Evolutionary conservation across 2,797 vertebrate species (phyloP), one percentile per base, ranked within the genome.

Genomic region (Tangara arthus): DNA sequence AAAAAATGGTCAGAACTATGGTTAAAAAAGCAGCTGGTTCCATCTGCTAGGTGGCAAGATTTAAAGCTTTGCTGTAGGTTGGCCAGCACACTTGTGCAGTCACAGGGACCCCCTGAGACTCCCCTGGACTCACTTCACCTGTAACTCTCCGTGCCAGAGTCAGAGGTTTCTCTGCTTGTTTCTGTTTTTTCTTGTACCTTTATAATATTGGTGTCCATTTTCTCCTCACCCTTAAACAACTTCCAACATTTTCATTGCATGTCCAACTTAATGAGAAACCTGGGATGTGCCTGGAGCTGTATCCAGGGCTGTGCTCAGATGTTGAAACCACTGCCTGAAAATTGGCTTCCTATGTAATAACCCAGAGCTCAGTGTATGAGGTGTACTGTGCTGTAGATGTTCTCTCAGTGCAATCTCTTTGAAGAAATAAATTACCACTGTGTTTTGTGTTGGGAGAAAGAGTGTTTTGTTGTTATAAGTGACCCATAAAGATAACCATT

Each of bases 391-490:
- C 78, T 94, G 87, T 87, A 91, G 93, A 77, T 90, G 87, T 96
- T 87, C 87, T 92, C 93, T 90, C 75, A 35, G 95, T 94, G 81
- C 95, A 79, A 87, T 96, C 95, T 93, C 75, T 97, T 96, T 95
- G 82, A 95, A 90, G 91, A 96, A 94, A 97, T 94, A 97, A 95
- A 95, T 87, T 91, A 94, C 91, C 53, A 65, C 90, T 96, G 95
- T 92, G 90, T 96, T 90, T 53, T 95, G 41, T 90, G 80, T 81
- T 80, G 66, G 63, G 78, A 66, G 82, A 93, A 94, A 96, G 90
- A 91, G 82, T 65, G 50, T 97, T 95, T 95, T 96, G 85, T 96
- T 97, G 95, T 96, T 95, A 82, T 96, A 96, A 96, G 95, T 96
- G 97, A 97, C 93, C 41, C 10, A 87, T 94, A 94, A 95, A 97